Evolutionary conservation across 2,888 invertebrate species (phyloP).

Genomic region (Drosophila prostipennis): DNA sequence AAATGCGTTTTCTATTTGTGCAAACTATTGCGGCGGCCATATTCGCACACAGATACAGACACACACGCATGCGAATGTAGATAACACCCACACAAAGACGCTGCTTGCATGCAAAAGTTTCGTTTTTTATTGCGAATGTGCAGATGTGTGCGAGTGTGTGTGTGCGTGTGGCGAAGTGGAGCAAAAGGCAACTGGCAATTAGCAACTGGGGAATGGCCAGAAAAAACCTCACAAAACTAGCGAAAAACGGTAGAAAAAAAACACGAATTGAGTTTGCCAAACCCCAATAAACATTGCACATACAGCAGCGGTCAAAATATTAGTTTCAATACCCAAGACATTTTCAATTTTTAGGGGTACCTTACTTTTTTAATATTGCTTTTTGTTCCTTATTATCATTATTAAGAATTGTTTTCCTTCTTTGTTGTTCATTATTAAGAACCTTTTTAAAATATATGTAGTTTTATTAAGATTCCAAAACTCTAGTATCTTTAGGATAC

Average conservation of each 20-base stretch:
- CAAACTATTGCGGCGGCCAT: slow-evolving; percentile 57
- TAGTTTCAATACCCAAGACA: neutral
- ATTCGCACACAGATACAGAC: slow-evolving; percentile 15
- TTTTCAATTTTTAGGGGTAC: neutral
- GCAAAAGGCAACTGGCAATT: slow-evolving; percentile 55
- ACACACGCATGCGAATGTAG: neutral
- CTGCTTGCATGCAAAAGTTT: slow-evolving; percentile 23
- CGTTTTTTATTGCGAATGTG: slow-evolving; percentile 29
- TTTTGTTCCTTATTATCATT: neutral
- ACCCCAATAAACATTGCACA: slow-evolving; percentile 38
- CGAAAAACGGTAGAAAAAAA: slow-evolving; percentile 25
- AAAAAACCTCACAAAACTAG: slow-evolving; percentile 19
- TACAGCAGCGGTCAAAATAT: slow-evolving; percentile 6
- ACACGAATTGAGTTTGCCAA: slow-evolving; percentile 33
- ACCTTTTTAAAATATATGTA: too few relatives aligned
- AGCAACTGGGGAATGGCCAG: slow-evolving; percentile 41
- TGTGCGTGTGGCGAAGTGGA: slow-evolving; percentile 45
- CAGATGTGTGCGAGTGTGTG: slow-evolving; percentile 1
- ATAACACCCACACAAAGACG: slow-evolving; percentile 8
- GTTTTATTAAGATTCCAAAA: too few relatives aligned
- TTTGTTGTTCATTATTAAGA: too few relatives aligned
- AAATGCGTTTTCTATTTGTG: slow-evolving; percentile 77
- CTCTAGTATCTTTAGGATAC: too few relatives aligned
- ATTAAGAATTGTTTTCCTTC: too few relatives aligned
- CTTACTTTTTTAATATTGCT: too few relatives aligned